Evolutionary conservation across 2,888 invertebrate genomes (phyloP), one percentile per base, ranked within the genome.

Genomic region (Drosophila greeni): DNA sequence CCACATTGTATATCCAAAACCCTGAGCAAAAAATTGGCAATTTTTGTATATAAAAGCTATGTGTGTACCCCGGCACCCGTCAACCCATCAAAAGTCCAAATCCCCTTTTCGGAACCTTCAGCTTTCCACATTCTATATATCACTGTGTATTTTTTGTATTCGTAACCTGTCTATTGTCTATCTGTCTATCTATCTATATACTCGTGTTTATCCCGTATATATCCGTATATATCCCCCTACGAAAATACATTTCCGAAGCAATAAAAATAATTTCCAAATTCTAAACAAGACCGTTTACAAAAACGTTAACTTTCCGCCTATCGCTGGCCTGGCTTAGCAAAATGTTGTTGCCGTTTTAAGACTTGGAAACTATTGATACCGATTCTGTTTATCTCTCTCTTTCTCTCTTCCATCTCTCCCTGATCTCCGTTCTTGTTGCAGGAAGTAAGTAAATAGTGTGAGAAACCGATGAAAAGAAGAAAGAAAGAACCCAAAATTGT

Each of bases 361-460:
- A 53, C 58, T 69, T 83, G 73, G 68, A 77, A 71, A 66, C 68
- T 68, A 81, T 33, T 83, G 72, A 73, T 77, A 75, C 69, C 70
- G 73, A 70, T 64, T 72, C 66, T 79, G 66, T 83, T 72, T 83
- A 66, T 76, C 68, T 74, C 66, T 74, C 62, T 74, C 64, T 72
- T 58, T 73, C 58, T 73, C 64, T 70, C 69, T 72, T 69, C 66
- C 70, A 74, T 79, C 81, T 73, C 74, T 83, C 70, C 79, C 70
- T 84, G 76, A 61, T 85, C 73, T 78, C 74, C 75, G 84, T 85
- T 85, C 82, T 87, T 85, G 85, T 89, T 88, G 73, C 88, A 88
- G 88, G 87, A 89, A 88, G 88, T 89, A 89, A 88, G 88, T 89
- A 80, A 77, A 65, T 70, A 71, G 69, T 53, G 69, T 69, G 62